phyloP scores from a whole-genome alignment of 2,113 vertebrate species.

The Scortum barcoo region DNA sequence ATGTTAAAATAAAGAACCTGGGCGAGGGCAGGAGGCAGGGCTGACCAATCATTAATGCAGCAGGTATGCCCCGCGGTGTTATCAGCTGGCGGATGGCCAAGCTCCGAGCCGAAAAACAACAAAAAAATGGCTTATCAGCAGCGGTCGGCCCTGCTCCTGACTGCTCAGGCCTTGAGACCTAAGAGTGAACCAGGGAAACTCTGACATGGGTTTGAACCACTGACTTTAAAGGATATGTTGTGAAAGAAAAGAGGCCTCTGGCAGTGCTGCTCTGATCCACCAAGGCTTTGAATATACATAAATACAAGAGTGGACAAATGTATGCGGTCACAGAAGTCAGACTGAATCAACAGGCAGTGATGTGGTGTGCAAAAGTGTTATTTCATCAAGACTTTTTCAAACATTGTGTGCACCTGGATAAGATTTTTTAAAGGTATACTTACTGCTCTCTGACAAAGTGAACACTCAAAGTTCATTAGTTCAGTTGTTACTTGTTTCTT shows the following conservation, averaged over 20 bases:
- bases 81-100: conserved; percentile 74
- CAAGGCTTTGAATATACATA: neutral
- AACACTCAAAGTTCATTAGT: neutral
- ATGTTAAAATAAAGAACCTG: conserved; percentile 65
- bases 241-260: conserved; percentile 36
- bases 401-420: neutral
- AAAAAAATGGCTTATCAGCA: conserved; percentile 62
- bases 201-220: conserved; percentile 40
- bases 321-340: neutral
- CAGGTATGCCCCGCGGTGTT: conserved; percentile 77
- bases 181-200: conserved; percentile 51
- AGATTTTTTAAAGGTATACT: too few species aligned
- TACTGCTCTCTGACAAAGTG: neutral
- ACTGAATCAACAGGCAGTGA: neutral
- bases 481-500: neutral
- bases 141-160: conserved; percentile 52
- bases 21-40: conserved; percentile 62
- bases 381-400: too few species aligned
- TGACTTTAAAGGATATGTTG: conserved; percentile 28
- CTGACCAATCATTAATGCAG: conserved; percentile 82
- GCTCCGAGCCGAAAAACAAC: conserved; percentile 61
- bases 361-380: neutral
- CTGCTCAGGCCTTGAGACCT: conserved; percentile 57
- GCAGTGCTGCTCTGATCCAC: neutral
- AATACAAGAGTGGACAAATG: neutral